phyloP scores from a whole-genome alignment of 2,888 invertebrate species.

The Tenthredo distinguenda region DNA sequence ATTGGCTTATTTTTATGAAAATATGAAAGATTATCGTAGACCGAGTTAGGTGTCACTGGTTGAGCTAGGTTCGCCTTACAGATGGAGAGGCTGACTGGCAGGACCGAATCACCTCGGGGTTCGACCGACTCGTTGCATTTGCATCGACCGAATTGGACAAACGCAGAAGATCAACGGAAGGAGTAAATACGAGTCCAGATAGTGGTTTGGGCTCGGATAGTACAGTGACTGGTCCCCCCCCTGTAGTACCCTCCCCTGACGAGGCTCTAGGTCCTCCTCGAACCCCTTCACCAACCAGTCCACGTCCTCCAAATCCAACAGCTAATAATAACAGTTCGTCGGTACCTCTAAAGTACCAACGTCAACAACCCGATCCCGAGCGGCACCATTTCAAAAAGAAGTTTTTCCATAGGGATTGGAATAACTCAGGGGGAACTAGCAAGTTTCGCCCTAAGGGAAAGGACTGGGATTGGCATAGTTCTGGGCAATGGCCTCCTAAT shows the following conservation, averaged over 20 bases:
- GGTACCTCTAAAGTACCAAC: conserved; percentile 81
- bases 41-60: conserved; percentile 34
- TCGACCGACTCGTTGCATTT: conserved; percentile 95
- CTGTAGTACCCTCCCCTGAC: conserved; percentile 76
- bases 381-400: conserved; percentile 90
- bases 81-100: conserved; percentile 95
- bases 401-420: conserved; percentile 86
- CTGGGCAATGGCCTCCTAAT: conserved; percentile 75
- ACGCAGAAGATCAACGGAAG: conserved; percentile 90
- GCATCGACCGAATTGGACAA: conserved; percentile 95
- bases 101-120: conserved; percentile 94
- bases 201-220: conserved; percentile 87
- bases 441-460: conserved; percentile 87
- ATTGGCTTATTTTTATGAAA: conserved; percentile 77
- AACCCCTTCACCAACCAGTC: conserved; percentile 81
- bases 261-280: conserved; percentile 80
- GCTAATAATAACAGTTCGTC: conserved; percentile 74
- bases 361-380: conserved; percentile 80
- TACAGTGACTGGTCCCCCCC: conserved; percentile 71
- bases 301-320: conserved; percentile 78
- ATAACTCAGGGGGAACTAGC: conserved; percentile 76
- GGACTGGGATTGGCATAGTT: conserved; percentile 85
- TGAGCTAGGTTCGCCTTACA: conserved; percentile 65
- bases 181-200: conserved; percentile 92
- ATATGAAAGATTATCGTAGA: conserved; percentile 61